Percentiles rank a stretch among this genome's conserved stretches.
Evolutionary conservation across 2,113 vertebrate species (phyloP).

Genomic region (Pseudopipra pipra): DNA sequence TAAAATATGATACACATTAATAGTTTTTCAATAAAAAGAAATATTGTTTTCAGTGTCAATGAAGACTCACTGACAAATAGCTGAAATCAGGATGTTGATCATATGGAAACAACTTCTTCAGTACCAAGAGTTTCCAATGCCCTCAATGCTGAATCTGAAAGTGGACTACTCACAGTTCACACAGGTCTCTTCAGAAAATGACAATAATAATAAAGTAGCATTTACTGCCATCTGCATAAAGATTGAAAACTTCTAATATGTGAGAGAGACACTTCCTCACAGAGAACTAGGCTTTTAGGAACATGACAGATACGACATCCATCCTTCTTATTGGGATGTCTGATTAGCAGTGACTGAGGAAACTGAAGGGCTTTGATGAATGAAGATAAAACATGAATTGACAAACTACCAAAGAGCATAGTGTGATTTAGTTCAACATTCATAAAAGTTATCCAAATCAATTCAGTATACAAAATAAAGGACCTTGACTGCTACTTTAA

Average conservation of each 20-base stretch:
- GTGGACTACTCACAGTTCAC: neutral
- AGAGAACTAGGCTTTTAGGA: neutral
- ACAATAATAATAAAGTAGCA: neutral
- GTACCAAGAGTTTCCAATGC: neutral
- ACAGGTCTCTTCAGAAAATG: neutral
- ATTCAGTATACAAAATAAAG: neutral
- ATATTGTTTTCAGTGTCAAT: neutral
- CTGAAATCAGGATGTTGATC: neutral
- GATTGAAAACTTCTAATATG: neutral
- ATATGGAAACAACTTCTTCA: neutral
- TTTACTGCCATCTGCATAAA: neutral
- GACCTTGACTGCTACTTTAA: neutral
- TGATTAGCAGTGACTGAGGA: neutral
- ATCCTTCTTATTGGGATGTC: neutral
- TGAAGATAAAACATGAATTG: neutral
- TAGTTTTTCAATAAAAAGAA: neutral
- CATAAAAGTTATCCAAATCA: neutral
- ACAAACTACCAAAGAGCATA: neutral
- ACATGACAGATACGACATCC: neutral
- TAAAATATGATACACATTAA: neutral
- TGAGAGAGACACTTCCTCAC: neutral
- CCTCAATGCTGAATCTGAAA: neutral
- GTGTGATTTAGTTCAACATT: neutral
- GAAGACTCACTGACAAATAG: neutral
- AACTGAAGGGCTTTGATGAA: neutral